Base-by-base conservation (phyloP, 2,888 invertebrate genomes). In the Teleogryllus oceanicus region DNA sequence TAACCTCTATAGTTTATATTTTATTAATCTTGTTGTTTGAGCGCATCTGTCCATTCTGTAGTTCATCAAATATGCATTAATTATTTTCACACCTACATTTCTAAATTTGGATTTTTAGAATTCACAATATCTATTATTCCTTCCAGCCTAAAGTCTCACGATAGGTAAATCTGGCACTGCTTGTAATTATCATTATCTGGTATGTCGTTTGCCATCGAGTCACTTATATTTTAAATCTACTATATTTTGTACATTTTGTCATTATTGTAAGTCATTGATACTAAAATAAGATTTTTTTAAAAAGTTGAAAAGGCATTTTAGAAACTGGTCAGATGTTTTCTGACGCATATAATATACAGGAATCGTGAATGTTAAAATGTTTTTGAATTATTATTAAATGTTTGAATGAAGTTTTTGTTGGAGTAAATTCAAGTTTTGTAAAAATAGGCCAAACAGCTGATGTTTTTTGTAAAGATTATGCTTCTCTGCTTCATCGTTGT, bases 401-500 rank as follows among this genome's bases (percentile, higher is more conserved):
- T 62, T 62, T 62, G 37, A 37, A 62, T 62, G 62, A 62, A 62
- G 62, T 62, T 62, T 37, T 62, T 62, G 62, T 62, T 62, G 13
- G 62, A 18, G 62, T 62, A 62, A 62, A n/a, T 37, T 37, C 37
- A 37, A 4, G 62, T 62, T 62, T 13, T 62, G 62, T 62, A 62
- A 18, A 62, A 62, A 62, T 62, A 62, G n/a, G n/a, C n/a, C 13
- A 62, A 18, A 18, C 62, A 62, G 16, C 62, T n/a, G 62, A 62
- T 62, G 62, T 62, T 62, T 37, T 37, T 62, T 62, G 62, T 62
- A 62, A 62, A 62, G 62, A n/a, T 62, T 62, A 62, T 62, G 62
- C 62, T n/a, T 18, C n/a, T 62, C 62, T 18, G 62, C 62, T 62
- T 62, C 62, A 62, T 62, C n/a, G 62, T 62, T 62, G 62, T 62